Evolutionary conservation across 2,113 vertebrate genomes (phyloP).

Genomic region (Odocoileus hemionus): DNA sequence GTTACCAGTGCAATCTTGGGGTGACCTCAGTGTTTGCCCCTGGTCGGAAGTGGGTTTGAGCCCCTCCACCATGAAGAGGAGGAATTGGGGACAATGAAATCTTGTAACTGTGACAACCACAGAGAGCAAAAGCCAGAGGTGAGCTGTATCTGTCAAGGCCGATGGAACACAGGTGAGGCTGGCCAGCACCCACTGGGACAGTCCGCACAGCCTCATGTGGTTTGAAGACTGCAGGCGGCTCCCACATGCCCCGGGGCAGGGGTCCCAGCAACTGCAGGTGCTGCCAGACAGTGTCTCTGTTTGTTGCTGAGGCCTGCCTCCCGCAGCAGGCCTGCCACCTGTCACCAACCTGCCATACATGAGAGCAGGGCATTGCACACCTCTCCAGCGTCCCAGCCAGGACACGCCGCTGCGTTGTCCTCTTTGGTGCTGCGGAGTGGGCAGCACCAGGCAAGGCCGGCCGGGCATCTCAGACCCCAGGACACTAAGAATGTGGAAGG

Average conservation of each 20-base stretch:
- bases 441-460: neutral
- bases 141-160: neutral
- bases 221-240: neutral
- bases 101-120: slow-evolving; percentile 1
- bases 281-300: neutral
- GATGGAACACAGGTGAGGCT: neutral
- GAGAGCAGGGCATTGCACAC: neutral
- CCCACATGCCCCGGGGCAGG: neutral
- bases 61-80: neutral
- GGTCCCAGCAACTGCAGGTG: accelerated
- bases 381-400: neutral
- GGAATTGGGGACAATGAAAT: neutral
- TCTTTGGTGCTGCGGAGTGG: neutral
- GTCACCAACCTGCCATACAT: neutral
- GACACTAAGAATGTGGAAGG: neutral
- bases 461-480: neutral
- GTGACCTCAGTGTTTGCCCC: neutral
- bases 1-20: neutral
- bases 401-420: accelerated
- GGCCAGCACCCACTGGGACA: neutral
- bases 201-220: accelerated
- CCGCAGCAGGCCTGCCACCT: neutral
- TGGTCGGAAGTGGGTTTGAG: neutral
- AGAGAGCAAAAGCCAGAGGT: neutral
- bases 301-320: neutral